These are phyloP conservation scores for Cladopsammia gracilis DNA, from an alignment of 64 coral and sea anemone species.

Conservation along the genomic window DNA sequence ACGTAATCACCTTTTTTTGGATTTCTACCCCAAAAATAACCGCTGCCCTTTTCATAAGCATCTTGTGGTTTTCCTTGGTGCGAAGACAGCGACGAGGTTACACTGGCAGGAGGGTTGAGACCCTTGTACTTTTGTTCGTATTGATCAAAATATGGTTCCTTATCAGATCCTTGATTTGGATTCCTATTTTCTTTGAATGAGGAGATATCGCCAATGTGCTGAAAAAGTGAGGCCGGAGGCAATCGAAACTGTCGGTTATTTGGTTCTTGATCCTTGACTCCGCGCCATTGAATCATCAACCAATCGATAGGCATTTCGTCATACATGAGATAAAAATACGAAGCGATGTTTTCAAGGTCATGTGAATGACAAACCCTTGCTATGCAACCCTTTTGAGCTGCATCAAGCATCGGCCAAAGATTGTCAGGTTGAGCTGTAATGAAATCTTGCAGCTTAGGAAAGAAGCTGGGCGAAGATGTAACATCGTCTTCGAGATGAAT, in stretches of 20 bases:
- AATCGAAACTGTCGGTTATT: background rate
- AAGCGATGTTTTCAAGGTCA: constrained; percentile 15
- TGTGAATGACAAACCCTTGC: constrained; percentile 49
- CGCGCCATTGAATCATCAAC: constrained; percentile 14
- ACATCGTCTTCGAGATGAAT: constrained; percentile 74
- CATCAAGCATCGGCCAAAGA: constrained; percentile 53
- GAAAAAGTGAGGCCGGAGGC: constrained; percentile 53
- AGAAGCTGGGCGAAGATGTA: background rate
- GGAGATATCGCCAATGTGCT: constrained; percentile 42
- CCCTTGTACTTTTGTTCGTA: constrained; percentile 15
- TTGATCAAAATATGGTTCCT: background rate
- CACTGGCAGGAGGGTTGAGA: constrained; percentile 14
- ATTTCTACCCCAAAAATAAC: background rate
- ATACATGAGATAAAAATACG: constrained; percentile 47
- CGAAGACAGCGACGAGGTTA: constrained; percentile 6
- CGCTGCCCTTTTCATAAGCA: background rate
- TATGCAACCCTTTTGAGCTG: constrained; percentile 16
- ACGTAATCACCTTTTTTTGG: background rate
- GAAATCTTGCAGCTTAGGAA: constrained; percentile 38
- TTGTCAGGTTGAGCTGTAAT: background rate
- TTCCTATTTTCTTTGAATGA: constrained; percentile 27
- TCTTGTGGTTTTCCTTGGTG: background rate
- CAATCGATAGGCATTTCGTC: constrained; percentile 67
- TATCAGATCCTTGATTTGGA: background rate
- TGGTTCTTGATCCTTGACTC: constrained; percentile 2